phyloP scores from a whole-genome alignment of 2,113 vertebrate genomes.

The Tamias sibiricus region DNA sequence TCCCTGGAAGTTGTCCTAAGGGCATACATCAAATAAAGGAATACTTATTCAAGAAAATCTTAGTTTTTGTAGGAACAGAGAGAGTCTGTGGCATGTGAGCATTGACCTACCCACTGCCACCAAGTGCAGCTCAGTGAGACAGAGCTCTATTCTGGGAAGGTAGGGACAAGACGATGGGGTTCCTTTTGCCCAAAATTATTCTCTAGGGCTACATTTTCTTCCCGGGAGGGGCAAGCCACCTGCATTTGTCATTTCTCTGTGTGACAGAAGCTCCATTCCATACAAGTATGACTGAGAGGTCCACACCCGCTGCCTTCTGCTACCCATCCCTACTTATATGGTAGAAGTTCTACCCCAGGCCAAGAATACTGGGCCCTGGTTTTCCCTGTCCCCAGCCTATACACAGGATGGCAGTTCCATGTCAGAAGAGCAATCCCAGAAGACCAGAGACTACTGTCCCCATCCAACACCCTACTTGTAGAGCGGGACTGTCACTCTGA shows the following conservation, averaged over 20 bases:
- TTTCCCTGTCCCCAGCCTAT: neutral
- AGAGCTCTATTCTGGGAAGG: neutral
- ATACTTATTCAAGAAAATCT: conserved; percentile 28
- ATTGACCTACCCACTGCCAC: rapidly evolving
- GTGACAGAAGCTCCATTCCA: neutral
- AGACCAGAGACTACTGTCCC: neutral
- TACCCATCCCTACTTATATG: neutral
- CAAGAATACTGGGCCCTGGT: neutral
- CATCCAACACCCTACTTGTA: neutral
- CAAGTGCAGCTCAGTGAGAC: neutral
- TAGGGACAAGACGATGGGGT: neutral
- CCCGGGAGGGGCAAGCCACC: neutral
- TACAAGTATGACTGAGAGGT: neutral
- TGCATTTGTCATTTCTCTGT: neutral
- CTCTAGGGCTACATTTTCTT: neutral
- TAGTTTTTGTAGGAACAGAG: neutral
- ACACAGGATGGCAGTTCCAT: neutral
- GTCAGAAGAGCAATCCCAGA: neutral
- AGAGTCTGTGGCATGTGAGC: neutral
- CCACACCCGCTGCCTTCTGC: neutral
- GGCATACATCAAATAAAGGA: neutral
- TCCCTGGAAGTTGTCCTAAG: conserved; percentile 4
- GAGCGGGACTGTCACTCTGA: neutral
- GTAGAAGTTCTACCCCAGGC: neutral
- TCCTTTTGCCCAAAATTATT: neutral